phyloP scores from a whole-genome alignment of 2,888 invertebrate species.

The Drosophila setosimentum region DNA sequence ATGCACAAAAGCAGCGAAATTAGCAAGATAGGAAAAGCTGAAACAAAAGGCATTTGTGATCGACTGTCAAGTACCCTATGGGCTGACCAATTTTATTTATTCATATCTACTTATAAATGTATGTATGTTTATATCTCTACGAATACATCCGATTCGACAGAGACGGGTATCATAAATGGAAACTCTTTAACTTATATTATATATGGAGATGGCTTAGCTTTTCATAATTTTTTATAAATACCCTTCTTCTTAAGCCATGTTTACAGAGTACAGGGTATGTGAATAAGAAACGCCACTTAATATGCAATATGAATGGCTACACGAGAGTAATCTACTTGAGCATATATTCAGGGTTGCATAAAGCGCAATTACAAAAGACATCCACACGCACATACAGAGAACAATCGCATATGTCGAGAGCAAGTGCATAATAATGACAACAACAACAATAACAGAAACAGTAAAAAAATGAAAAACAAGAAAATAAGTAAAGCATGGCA shows the following conservation, averaged over 20 bases:
- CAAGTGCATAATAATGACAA: constrained; percentile 53
- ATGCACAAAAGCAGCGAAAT: constrained; percentile 6
- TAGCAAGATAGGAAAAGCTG: background rate
- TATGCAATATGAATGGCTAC: constrained; percentile 1
- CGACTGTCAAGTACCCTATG: background rate
- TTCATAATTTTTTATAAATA: background rate
- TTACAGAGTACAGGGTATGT: background rate
- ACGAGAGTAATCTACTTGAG: constrained; percentile 27
- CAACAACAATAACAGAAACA: constrained; percentile 25
- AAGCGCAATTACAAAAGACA: constrained; percentile 28
- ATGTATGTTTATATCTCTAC: background rate
- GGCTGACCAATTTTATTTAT: no score
- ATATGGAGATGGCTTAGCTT: background rate
- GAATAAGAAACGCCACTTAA: background rate
- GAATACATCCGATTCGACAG: background rate
- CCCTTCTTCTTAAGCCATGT: background rate
- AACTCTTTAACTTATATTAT: background rate
- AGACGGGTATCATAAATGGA: background rate
- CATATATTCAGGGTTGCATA: constrained; percentile 45
- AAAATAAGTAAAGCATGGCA: constrained; percentile 46
- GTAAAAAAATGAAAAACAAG: background rate
- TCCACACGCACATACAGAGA: constrained; percentile 4
- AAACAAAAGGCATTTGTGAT: background rate
- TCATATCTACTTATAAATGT: background rate
- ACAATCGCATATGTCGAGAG: constrained; percentile 15